Conservation (phyloP, 2,888 invertebrate genomes). For the Pomacea canaliculata region DNA sequence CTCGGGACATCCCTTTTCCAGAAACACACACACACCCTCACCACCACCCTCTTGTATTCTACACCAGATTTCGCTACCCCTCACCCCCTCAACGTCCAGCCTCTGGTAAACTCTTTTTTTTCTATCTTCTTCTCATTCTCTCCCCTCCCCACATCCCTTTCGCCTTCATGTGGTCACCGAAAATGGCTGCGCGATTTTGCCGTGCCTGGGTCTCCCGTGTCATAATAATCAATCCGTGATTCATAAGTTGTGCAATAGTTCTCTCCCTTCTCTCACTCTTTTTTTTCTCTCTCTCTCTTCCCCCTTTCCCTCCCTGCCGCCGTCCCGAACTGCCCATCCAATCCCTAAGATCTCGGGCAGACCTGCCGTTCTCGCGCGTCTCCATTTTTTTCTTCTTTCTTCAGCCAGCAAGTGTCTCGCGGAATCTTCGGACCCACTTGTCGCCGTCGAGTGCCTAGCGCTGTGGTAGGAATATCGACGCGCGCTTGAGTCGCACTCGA, state of each 20-base stretch:
- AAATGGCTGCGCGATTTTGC: conserved; percentile 9
- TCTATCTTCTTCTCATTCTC: background rate
- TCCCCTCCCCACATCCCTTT: background rate
- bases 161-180: background rate
- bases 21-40: background rate
- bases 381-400: background rate
- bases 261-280: background rate
- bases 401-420: background rate
- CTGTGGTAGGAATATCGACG: conserved; percentile 10
- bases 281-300: too few species aligned
- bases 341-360: too few species aligned
- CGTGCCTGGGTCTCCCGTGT: background rate
- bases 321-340: background rate
- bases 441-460: conserved; percentile 1
- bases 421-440: conserved; percentile 13
- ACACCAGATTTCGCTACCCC: background rate
- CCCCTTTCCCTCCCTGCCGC: background rate
- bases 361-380: background rate
- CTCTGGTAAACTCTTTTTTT: background rate
- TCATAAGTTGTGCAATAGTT: conserved; percentile 25
- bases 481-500: background rate
- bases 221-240: conserved; percentile 24
- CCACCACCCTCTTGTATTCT: background rate
- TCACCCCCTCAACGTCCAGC: background rate
- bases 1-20: too few species aligned